Conservation (phyloP, 2,113 vertebrate genomes). For the Sceloporus undulatus region DNA sequence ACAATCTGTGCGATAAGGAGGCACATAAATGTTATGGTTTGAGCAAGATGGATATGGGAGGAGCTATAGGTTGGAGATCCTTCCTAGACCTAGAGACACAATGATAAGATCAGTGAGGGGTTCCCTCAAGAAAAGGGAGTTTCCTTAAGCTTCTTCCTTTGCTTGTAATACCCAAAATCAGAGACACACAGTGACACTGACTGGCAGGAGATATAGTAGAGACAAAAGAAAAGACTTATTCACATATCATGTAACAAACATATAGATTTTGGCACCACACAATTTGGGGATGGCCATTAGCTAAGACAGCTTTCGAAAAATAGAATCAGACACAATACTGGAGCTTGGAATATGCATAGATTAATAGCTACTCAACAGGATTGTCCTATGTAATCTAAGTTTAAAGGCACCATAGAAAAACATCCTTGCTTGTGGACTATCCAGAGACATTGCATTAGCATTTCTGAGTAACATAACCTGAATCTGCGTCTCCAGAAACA, state of each 20-base stretch:
- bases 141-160: background rate
- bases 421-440: background rate
- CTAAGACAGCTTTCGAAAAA: background rate
- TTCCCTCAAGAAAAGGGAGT: background rate
- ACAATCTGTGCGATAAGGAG: slow-evolving; percentile 63
- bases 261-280: background rate
- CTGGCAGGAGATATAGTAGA: background rate
- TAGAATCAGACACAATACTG: background rate
- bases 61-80: background rate
- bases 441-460: background rate
- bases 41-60: background rate
- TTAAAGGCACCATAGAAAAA: background rate
- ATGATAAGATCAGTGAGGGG: background rate
- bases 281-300: background rate
- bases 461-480: background rate
- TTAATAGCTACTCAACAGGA: background rate
- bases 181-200: background rate
- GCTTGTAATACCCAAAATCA: background rate
- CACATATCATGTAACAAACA: background rate
- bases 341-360: no score
- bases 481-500: background rate
- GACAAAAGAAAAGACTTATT: background rate
- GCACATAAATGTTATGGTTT: background rate
- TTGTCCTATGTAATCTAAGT: no score
- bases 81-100: rapidly evolving